phyloP scores from a whole-genome alignment of 2,888 invertebrate species.

The Helicoverpa assulta region DNA sequence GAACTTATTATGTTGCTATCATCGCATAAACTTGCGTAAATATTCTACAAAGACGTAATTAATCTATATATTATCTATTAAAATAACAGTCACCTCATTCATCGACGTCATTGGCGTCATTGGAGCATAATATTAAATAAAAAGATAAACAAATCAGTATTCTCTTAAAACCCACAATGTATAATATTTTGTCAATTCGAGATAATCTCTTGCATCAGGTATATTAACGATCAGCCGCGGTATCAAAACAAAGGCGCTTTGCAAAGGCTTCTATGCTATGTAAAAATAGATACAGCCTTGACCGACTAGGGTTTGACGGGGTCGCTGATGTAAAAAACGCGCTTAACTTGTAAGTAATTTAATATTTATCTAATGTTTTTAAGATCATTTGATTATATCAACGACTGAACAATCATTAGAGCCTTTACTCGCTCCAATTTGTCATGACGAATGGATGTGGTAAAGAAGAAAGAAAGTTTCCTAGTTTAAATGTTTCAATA shows the following conservation, averaged over 20 bases:
- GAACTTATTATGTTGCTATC: no score
- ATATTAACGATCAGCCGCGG: background rate
- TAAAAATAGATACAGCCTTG: constrained; percentile 1
- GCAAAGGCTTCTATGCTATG: background rate
- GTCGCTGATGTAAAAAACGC: background rate
- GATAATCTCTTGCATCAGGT: background rate
- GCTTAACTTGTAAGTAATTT: background rate
- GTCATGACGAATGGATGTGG: no score
- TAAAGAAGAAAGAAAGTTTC: no score
- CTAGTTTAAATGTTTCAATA: no score
- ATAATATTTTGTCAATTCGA: background rate
- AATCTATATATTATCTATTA: no score
- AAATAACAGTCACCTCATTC: no score
- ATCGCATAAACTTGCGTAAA: no score
- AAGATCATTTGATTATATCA: background rate
- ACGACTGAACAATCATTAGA: background rate
- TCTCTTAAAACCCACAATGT: background rate
- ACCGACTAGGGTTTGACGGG: constrained; percentile 2
- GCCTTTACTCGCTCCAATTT: no score
- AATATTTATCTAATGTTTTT: background rate
- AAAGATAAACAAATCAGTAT: background rate
- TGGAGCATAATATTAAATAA: no score
- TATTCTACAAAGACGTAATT: no score
- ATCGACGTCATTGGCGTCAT: no score
- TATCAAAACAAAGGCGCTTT: background rate